These are phyloP conservation scores for Trichomycterus rosablanca DNA, from an alignment of 2,113 vertebrate species.

Conservation along the genomic window DNA sequence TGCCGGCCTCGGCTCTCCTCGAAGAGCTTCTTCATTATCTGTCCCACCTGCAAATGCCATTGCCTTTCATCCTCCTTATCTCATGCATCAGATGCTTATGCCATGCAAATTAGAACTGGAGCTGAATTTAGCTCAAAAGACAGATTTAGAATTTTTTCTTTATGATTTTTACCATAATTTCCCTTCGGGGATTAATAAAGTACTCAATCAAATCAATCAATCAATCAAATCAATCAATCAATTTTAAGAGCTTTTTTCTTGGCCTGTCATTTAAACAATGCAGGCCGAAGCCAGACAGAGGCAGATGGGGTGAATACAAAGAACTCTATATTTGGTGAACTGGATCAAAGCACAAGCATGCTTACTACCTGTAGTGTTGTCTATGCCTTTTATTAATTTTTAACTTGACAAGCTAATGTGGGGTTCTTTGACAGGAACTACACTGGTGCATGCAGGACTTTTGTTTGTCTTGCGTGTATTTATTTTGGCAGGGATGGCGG, in stretches of 20 bases:
- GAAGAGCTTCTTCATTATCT: constrained; percentile 63
- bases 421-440: constrained; percentile 36
- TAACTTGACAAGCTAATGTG: constrained; percentile 45
- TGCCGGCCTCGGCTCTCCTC: constrained; percentile 39
- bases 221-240: no score
- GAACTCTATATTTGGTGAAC: constrained; percentile 44
- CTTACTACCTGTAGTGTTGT: constrained; percentile 16
- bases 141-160: no score
- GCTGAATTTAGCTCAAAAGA: constrained; percentile 26
- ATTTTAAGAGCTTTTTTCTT: constrained; percentile 15
- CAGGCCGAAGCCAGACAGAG: constrained; percentile 31
- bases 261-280: constrained; percentile 43
- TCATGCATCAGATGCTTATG: constrained; percentile 22
- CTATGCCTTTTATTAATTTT: constrained; percentile 18
- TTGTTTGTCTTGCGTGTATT: constrained; percentile 13
- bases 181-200: no score
- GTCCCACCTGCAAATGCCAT: constrained; percentile 57
- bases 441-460: constrained; percentile 14
- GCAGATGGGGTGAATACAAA: not conserved
- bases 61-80: constrained; percentile 46
- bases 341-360: constrained; percentile 38
- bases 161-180: no score
- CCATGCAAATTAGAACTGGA: constrained; percentile 22
- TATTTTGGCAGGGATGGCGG: constrained; percentile 22
- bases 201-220: no score